Conservation (phyloP, 1,140 invertebrate species). For the Drosophila lini region DNA sequence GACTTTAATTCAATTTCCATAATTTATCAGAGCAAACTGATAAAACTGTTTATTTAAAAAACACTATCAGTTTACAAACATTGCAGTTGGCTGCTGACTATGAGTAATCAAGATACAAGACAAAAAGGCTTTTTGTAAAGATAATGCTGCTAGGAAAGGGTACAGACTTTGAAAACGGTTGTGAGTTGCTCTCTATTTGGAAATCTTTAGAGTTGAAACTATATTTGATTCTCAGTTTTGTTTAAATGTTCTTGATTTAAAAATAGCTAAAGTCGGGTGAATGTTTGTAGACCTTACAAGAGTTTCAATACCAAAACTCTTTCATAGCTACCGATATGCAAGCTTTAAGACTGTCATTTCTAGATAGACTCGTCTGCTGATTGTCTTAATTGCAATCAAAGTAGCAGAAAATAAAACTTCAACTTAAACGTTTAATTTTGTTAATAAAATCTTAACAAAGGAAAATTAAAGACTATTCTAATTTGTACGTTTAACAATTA, state of each 20-base stretch:
- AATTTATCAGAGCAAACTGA: constrained; percentile 11
- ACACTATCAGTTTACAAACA: constrained; percentile 8
- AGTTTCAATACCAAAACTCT: too few species aligned
- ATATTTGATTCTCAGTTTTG: background rate
- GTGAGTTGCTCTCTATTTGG: background rate
- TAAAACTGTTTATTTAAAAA: constrained; percentile 7
- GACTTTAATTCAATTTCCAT: constrained; percentile 14
- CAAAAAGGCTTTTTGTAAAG: background rate
- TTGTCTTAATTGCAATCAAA: background rate
- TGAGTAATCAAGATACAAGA: constrained; percentile 6
- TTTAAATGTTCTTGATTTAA: too few species aligned
- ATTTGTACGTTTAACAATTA: background rate
- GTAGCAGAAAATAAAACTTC: too few species aligned
- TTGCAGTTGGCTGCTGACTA: constrained; percentile 11
- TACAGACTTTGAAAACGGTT: background rate
- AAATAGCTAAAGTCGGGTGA: too few species aligned
- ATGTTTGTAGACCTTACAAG: too few species aligned
- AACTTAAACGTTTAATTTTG: background rate
- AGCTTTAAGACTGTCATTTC: background rate
- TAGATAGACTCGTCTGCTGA: background rate
- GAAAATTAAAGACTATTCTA: background rate
- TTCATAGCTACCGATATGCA: too few species aligned
- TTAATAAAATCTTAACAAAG: background rate
- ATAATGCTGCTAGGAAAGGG: background rate
- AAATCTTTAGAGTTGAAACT: too few species aligned